phyloP scores from a whole-genome alignment of 2,888 invertebrate genomes.

The Phrixothrix hirtus region DNA sequence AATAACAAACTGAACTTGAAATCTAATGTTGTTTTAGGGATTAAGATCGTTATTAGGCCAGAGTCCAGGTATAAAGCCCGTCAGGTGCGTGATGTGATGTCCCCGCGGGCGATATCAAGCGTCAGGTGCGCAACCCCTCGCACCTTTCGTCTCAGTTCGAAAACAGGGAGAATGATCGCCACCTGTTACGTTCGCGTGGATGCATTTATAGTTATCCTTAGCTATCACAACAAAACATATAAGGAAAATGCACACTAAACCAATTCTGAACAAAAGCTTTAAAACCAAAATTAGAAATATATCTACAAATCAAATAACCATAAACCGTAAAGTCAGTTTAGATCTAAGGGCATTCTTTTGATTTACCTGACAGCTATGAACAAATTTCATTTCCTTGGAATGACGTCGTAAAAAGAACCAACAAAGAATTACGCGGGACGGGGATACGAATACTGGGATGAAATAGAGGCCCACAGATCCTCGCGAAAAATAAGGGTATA shows the following conservation, averaged over 20 bases:
- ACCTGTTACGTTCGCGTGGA: constrained; percentile 37
- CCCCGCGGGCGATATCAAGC: constrained; percentile 25
- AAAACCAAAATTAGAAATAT: constrained; percentile 19
- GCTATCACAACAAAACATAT: constrained; percentile 6
- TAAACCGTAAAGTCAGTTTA: constrained; percentile 34
- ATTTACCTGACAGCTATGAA: constrained; percentile 54
- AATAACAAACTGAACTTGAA: constrained; percentile 24
- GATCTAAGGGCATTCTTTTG: constrained; percentile 47
- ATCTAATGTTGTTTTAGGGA: constrained; percentile 18
- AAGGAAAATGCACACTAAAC: constrained; percentile 5
- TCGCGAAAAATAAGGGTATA: constrained; percentile 45
- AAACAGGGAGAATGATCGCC: constrained; percentile 29
- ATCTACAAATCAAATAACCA: constrained; percentile 18
- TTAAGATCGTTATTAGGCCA: constrained; percentile 20
- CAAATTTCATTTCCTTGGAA: constrained; percentile 55
- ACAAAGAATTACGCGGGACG: constrained; percentile 40
- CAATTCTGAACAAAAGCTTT: constrained; percentile 6
- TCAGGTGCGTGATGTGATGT: constrained; percentile 32
- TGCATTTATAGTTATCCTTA: constrained; percentile 24
- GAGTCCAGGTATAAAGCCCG: constrained; percentile 28
- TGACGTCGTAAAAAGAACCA: constrained; percentile 53
- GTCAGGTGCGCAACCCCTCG: constrained; percentile 29
- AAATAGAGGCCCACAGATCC: constrained; percentile 24
- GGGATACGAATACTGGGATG: constrained; percentile 15
- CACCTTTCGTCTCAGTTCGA: constrained; percentile 8